A percentile compares a stretch with the other conserved stretches of the same genome.
phyloP scores from a whole-genome alignment of 2,113 vertebrate species.

The Nanorana parkeri region DNA sequence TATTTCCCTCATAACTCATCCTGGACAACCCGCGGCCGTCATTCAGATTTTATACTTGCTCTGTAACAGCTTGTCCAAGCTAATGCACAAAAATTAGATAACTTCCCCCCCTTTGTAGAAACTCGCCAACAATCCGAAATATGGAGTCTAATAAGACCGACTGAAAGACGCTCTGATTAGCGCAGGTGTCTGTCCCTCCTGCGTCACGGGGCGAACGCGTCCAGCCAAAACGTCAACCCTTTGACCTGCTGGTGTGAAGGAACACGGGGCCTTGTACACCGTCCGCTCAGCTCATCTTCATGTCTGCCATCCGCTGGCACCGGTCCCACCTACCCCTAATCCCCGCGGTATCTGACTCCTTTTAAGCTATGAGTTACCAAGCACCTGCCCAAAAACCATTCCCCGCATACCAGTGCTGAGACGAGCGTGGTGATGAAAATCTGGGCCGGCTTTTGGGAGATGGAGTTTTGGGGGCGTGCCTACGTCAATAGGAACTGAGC shows the following conservation, averaged over 20 bases:
- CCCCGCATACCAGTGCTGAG: conserved; percentile 4
- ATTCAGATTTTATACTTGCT: no score
- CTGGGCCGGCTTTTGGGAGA: neutral
- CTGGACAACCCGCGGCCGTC: no score
- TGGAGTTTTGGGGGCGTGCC: neutral
- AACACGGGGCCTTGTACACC: neutral
- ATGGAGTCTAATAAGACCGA: no score
- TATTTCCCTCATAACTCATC: no score
- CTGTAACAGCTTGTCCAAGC: no score
- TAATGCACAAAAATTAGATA: no score
- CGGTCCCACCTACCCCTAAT: conserved; percentile 6
- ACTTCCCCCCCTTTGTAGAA: no score
- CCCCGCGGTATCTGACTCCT: neutral
- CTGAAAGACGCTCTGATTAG: neutral
- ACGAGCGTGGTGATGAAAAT: neutral
- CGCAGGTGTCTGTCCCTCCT: conserved; percentile 6
- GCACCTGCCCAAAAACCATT: conserved; percentile 36
- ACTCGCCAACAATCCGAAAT: no score
- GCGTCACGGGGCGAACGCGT: neutral
- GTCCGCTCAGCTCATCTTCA: neutral
- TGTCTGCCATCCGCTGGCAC: conserved; percentile 19
- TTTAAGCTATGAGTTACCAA: neutral
- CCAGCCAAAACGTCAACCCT: neutral
- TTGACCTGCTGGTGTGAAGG: neutral
- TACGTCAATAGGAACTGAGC: no score